These are phyloP conservation scores for Arremon aurantiirostris DNA, from an alignment of 2,797 vertebrate species.

Conservation along the genomic window DNA sequence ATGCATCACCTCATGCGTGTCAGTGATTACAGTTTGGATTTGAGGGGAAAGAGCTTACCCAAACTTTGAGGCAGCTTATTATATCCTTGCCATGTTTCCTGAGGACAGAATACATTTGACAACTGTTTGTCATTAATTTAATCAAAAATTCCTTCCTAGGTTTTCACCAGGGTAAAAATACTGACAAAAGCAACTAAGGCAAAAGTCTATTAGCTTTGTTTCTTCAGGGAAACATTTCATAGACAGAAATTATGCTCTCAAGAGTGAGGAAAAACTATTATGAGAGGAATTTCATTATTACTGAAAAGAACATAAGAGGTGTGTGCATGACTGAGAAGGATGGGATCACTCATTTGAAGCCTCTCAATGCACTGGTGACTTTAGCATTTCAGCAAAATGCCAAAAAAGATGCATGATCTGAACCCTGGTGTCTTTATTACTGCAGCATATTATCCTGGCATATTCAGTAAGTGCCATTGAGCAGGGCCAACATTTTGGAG, in stretches of 20 bases:
- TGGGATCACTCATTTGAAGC: slow-evolving; percentile 22
- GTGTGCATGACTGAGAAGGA: background rate
- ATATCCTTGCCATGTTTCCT: background rate
- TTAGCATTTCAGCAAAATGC: slow-evolving; percentile 42
- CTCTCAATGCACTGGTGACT: slow-evolving; percentile 46
- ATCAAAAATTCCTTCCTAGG: background rate
- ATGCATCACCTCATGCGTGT: background rate
- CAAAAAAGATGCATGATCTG: slow-evolving; percentile 27
- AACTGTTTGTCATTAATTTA: slow-evolving; percentile 29
- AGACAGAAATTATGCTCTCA: slow-evolving; percentile 7
- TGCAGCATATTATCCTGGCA: background rate
- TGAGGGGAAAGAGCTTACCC: background rate
- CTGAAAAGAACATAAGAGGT: slow-evolving; percentile 5
- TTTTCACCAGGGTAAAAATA: background rate
- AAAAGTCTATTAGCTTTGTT: background rate
- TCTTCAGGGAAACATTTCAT: slow-evolving; percentile 7
- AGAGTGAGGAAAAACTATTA: slow-evolving; percentile 22
- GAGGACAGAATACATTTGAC: background rate
- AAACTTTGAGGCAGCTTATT: background rate
- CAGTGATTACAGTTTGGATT: background rate
- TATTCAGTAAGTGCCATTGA: slow-evolving; percentile 16
- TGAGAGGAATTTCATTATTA: slow-evolving; percentile 18
- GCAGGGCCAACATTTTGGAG: slow-evolving; percentile 9
- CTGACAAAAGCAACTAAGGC: slow-evolving; percentile 19
- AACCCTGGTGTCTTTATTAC: slow-evolving; percentile 36